Evolutionary conservation across 2,797 vertebrate genomes (phyloP).

Genomic region (Chiloscyllium punctatum): DNA sequence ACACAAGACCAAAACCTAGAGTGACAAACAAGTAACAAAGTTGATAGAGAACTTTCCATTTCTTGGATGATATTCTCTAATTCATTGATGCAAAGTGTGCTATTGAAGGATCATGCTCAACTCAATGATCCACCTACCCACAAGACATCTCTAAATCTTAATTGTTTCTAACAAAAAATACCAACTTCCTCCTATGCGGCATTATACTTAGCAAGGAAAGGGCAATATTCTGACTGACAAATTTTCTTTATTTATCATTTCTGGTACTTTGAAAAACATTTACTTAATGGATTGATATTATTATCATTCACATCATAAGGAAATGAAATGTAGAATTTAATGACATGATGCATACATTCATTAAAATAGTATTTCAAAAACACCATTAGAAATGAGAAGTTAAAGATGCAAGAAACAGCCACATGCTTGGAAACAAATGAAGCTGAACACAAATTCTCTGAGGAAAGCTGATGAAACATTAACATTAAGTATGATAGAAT

Average conservation of each 20-base stretch:
- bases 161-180: conserved; percentile 73
- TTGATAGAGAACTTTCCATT: not conserved
- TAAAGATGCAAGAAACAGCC: conserved; percentile 67
- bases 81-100: not conserved
- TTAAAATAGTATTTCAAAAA: conserved; percentile 81
- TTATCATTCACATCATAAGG: conserved; percentile 73
- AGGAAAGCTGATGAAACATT: conserved; percentile 36
- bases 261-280: conserved; percentile 79
- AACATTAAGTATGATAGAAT: conserved; percentile 15
- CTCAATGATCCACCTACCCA: conserved; percentile 43
- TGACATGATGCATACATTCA: conserved; percentile 78
- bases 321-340: conserved; percentile 66
- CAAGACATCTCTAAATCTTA: conserved; percentile 47
- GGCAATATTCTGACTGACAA: conserved; percentile 61
- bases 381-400: conserved; percentile 72
- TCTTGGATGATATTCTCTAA: not conserved
- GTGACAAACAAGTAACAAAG: no score
- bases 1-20: not conserved
- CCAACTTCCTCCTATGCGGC: conserved; percentile 63
- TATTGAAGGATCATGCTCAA: not conserved
- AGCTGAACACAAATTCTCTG: conserved; percentile 55
- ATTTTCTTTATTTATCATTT: conserved; percentile 76
- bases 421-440: conserved; percentile 76
- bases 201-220: conserved; percentile 67
- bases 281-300: conserved; percentile 87